These are phyloP conservation scores for Tupaia tana DNA, from an alignment of 2,113 vertebrate genomes.

Conservation along the genomic window DNA sequence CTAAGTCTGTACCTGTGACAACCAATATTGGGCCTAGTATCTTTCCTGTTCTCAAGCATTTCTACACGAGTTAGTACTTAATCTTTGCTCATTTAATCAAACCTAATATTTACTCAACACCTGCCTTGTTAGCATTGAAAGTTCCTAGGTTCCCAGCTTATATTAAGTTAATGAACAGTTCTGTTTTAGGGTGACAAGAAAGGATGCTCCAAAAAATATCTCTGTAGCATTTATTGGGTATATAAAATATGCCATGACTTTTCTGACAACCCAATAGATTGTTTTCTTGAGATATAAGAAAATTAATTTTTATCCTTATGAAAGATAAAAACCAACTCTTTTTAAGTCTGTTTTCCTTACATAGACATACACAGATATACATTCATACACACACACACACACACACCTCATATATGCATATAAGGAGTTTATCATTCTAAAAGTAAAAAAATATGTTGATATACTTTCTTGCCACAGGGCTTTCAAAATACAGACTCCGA, in stretches of 20 bases:
- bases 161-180: background rate
- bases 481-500: background rate
- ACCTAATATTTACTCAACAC: background rate
- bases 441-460: background rate
- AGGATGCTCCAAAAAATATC: background rate
- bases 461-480: background rate
- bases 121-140: background rate
- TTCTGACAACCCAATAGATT: too few species aligned
- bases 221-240: background rate
- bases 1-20: background rate
- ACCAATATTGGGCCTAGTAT: background rate
- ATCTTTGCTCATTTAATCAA: conserved; percentile 17
- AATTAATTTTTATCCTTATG: conserved; percentile 2
- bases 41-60: background rate
- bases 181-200: background rate
- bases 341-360: background rate
- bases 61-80: background rate
- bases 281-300: background rate
- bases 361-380: background rate
- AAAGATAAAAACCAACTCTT: conserved; percentile 8
- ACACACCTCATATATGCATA: background rate
- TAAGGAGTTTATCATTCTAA: background rate
- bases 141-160: background rate
- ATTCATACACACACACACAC: background rate
- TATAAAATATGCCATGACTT: too few species aligned